Base-by-base conservation (phyloP, 2,797 vertebrate species). In the Lagorchestes hirsutus region DNA sequence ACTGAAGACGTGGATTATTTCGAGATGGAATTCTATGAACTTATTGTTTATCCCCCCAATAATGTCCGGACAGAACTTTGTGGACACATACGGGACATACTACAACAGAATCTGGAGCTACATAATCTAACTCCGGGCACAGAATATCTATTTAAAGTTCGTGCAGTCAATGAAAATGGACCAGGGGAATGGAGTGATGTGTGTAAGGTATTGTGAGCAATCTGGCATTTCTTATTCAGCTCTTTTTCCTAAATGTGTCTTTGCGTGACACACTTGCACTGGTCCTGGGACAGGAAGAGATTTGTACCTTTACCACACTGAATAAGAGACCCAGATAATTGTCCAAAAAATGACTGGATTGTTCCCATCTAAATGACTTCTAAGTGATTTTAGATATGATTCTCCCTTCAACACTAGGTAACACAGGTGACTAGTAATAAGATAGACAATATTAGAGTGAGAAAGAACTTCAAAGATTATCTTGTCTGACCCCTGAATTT, bases 11-110 rank as follows among this genome's bases (percentile, higher is more conserved):
- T 98, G 93, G 98, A 98, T 40, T 98, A 97, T 91, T 98, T 98
- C 95, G 98, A 98, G 93, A 97, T 97, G 97, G 98, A 98, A 96
- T 98, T 98, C 96, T 98, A 98, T 6, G 98, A 98, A 97, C 52
- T 98, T 31, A 0, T 97, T 92, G 95, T 55, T 92, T 54, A 92
- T 52, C 58, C 97, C 54, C 97, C 97, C 54, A 98, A 98, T 87
- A 67, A 95, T 0, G 95, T 97, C 90, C 96, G 4, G 67, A 97
- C 95, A 54, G 97, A 98, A 92, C 96, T 98, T 96, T 97, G 98
- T 92, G 98, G 97, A 56, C 97, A 98, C 90, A 97, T 98, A 91
- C 98, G 82, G 34, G 98, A 98, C 92, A 98, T 98, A 94, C 96
- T 92, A 92, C 98, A 98, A 91, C 98, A 98, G 95, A 98, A 96